Percentiles rank a stretch among this genome's conserved stretches.
phyloP scores from a whole-genome alignment of 2,113 vertebrate genomes.

The Solenodon paradoxus region DNA sequence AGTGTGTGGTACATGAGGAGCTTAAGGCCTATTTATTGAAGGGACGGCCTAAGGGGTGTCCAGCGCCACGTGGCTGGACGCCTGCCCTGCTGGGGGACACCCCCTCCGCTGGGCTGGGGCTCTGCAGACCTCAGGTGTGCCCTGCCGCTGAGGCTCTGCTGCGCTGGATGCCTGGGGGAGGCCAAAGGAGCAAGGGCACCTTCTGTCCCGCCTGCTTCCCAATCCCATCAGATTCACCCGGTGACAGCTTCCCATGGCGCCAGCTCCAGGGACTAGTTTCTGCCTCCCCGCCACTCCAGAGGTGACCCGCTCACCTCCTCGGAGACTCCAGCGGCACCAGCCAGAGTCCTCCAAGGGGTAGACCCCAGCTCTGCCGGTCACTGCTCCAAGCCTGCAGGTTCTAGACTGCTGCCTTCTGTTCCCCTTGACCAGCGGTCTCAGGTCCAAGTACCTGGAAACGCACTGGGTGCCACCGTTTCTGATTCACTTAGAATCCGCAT shows the following conservation, averaged over 20 bases:
- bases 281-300: fast-evolving
- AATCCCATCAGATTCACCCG: not conserved
- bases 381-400: not conserved
- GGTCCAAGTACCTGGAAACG: not conserved
- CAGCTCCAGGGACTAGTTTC: not conserved
- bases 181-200: not conserved
- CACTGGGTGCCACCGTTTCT: not conserved
- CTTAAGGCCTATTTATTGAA: not conserved
- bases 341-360: too few species aligned
- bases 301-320: not conserved
- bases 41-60: not conserved
- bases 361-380: not conserved
- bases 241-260: not conserved
- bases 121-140: not conserved
- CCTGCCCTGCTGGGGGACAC: not conserved
- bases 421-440: not conserved
- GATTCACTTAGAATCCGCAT: not conserved
- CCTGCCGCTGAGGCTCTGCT: not conserved
- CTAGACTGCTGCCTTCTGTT: too few species aligned
- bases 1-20: not conserved
- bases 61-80: fast-evolving
- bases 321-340: not conserved
- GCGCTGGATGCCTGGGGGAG: not conserved
- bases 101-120: too few species aligned
- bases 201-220: not conserved